Base-by-base conservation (phyloP, 2,113 vertebrate genomes). In the Rhineura floridana region DNA sequence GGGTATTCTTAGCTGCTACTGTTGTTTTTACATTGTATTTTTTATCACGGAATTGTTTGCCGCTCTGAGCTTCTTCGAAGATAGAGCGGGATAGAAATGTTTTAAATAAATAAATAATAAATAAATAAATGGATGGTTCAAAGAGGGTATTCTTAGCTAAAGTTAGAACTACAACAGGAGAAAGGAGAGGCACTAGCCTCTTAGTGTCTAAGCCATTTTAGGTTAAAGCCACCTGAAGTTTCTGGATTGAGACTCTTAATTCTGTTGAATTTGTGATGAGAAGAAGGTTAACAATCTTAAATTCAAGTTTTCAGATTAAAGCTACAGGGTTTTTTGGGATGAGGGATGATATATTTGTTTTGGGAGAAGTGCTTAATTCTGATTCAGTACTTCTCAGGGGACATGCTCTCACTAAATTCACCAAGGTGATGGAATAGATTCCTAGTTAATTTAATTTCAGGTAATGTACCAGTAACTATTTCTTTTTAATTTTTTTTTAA, bases 391-490 rank as follows among this genome's bases (percentile, higher is more conserved):
- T 63, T 75, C 39, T 39, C 55, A n/a, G 39, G 63, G 52, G 11
- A 63, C 30, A 19, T 36, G 67, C 50, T 72, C 23, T 19, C 17
- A 33, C 21, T 81, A 62, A 48, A 63, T 81, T 23, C 55, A 36
- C 21, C 13, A 30, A 19, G 13, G n/a, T 36, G 33, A 36, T 17
- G 52, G 39, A 81, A 81, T 42, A 12, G 30, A 87, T 81, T 73
- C 52, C 59, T 73, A 44, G 83, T 75, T 73, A 39, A 46, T 65
- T 88, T 39, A 88, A 65, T 82, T 88, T 88, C 70, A 72, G n/a
- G 25, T 88, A 55, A 42, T 82, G 46, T 21, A 11, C 44, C 65
- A 42, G 44, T 50, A 88, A 65, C 33, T 76, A 50, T 88, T 83
- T 48, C 42, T 36, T 48, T 19, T 21, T 21, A 23, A 65, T 3